Conservation (phyloP, 2,888 invertebrate genomes). For the Eledone cirrhosa region DNA sequence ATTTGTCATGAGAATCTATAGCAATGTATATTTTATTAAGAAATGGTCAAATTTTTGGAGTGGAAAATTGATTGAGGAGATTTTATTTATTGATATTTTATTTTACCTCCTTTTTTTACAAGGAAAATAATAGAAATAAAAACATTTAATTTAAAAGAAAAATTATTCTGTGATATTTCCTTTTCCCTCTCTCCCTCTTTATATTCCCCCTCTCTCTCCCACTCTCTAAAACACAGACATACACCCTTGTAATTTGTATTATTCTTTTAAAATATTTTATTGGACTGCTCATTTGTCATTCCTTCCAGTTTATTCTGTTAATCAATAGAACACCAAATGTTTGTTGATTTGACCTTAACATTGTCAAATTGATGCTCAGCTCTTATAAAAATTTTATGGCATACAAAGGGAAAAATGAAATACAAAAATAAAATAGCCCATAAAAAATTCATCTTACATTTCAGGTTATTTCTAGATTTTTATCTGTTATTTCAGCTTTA, state of each 20-base stretch:
- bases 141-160: too few relatives aligned
- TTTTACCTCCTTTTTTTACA: too few relatives aligned
- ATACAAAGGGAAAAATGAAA: not conserved
- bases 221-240: not conserved
- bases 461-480: not conserved
- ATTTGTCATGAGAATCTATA: too few relatives aligned
- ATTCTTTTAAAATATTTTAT: not conserved
- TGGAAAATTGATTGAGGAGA: too few relatives aligned
- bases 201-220: too few relatives aligned
- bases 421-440: not conserved
- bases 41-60: too few relatives aligned
- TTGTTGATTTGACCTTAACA: conserved; percentile 1
- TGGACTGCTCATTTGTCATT: not conserved
- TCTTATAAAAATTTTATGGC: not conserved
- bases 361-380: not conserved
- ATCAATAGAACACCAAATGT: conserved; percentile 3
- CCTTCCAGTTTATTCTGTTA: not conserved
- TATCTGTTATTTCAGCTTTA: not conserved
- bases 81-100: too few relatives aligned
- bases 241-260: too few relatives aligned
- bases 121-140: too few relatives aligned
- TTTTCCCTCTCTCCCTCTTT: too few relatives aligned
- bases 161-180: too few relatives aligned
- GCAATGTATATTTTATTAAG: too few relatives aligned
- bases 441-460: not conserved